Base-by-base conservation (phyloP, 2,797 vertebrate genomes). In the Gouania willdenowi region DNA sequence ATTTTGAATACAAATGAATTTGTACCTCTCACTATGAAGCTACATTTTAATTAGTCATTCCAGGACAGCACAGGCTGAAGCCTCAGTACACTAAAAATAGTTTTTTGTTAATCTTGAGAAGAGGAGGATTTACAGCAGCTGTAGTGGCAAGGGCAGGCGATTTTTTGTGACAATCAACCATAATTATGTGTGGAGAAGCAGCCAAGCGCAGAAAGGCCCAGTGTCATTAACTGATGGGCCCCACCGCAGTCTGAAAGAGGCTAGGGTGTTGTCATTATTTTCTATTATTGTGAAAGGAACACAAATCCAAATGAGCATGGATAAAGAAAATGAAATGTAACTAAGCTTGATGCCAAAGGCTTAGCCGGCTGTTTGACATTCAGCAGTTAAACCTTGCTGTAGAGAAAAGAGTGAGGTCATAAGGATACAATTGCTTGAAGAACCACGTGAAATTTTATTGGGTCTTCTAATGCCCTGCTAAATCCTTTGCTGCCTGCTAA, bases 21-120 rank as follows among this genome's bases (percentile, higher is more conserved):
- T 69, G 58, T 78, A 79, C 75, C 81, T 81, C 80, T 85, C 67
- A 49, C 75, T 75, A 77, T 75, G 62, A 79, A 81, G 73, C 68
- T 66, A 71, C 41, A 85, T 85, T 83, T 86, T 77, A 88, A 89
- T 88, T 80, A 84, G 71, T 79, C 56, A 79, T 79, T 83, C 75
- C 68, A 70, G 78, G 65, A 66, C 70, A 64, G 72, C 76, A 80
- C 77, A 74, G 77, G 72, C 59, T 53, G 54, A 58, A 67, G 47
- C 47, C 66, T 29, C 36, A 36, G 71, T 40, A 53, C 47, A 66
- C 64, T 66, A 60, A 72, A 81, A 77, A 87, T 82, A 70, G 85
- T 84, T 73, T 63, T 67, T 49, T 14, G 65, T 67, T 75, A 65
- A 79, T 83, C 72, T 76, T 41, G 36, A 26, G 47, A 38, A 18